phyloP scores from a whole-genome alignment of 1,140 invertebrate species.

The Pteromalus puparum region DNA sequence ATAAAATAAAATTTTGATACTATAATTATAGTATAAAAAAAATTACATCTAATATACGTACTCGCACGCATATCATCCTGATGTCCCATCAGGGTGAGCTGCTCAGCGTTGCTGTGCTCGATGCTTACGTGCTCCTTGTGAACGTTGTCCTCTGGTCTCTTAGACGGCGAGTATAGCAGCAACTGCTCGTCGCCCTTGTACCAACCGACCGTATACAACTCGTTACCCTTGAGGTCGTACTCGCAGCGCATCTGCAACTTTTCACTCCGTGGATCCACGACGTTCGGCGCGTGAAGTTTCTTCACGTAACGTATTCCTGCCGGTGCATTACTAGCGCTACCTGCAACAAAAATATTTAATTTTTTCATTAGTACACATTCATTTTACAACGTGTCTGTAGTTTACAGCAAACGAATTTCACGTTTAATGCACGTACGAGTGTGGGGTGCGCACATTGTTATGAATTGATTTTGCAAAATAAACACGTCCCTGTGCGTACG shows the following conservation, averaged over 20 bases:
- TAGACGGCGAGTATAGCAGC: conserved; percentile 78
- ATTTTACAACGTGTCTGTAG: no score
- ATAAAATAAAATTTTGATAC: not conserved
- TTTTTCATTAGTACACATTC: no score
- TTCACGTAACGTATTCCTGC: not conserved
- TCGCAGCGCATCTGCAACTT: conserved; percentile 75
- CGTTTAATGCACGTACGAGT: no score
- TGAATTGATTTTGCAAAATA: not conserved
- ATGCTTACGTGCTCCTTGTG: conserved; percentile 10
- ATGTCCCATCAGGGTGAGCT: not conserved
- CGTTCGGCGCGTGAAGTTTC: conserved; percentile 63
- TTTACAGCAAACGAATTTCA: no score
- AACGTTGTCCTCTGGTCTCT: conserved; percentile 83
- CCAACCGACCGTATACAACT: conserved; percentile 81
- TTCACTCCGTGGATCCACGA: conserved; percentile 68
- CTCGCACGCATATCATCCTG: conserved; percentile 30
- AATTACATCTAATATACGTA: conserved; percentile 7
- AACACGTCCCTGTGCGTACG: not conserved
- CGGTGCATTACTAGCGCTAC: not conserved
- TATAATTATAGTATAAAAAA: no score
- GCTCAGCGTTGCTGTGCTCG: conserved; percentile 27
- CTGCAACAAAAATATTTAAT: not conserved
- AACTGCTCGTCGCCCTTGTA: conserved; percentile 80
- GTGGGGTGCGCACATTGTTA: not conserved
- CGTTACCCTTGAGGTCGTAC: conserved; percentile 74